phyloP scores from a whole-genome alignment of 1,140 invertebrate genomes.

The Aphis gossypii region DNA sequence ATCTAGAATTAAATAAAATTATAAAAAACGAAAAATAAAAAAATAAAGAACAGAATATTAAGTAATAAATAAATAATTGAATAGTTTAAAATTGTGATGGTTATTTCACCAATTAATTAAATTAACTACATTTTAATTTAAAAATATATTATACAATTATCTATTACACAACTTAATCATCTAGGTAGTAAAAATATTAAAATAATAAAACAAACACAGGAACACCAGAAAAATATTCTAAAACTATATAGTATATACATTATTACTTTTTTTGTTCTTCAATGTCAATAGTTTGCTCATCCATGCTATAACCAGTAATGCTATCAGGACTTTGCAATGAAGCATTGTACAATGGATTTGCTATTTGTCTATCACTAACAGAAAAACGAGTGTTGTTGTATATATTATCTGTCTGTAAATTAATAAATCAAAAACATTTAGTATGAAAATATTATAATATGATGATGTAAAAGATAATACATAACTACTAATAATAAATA shows the following conservation, averaged over 20 bases:
- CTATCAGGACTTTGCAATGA: slow-evolving; percentile 79
- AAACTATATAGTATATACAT: slow-evolving; percentile 5
- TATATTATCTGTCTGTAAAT: slow-evolving; percentile 75
- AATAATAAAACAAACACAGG: slow-evolving; percentile 50
- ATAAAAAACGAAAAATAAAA: neutral
- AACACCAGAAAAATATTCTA: slow-evolving; percentile 43
- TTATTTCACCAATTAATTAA: slow-evolving; percentile 25
- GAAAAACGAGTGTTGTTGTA: slow-evolving; percentile 81
- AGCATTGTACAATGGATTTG: slow-evolving; percentile 76
- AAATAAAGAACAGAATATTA: neutral
- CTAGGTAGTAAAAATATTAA: slow-evolving; percentile 41
- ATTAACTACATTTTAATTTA: neutral
- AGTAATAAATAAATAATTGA: neutral
- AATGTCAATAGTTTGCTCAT: slow-evolving; percentile 62
- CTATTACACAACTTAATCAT: slow-evolving; percentile 1
- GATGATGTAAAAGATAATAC: neutral
- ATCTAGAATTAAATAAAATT: neutral
- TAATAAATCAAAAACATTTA: slow-evolving; percentile 59
- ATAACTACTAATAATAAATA: neutral
- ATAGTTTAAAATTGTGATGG: slow-evolving; percentile 2
- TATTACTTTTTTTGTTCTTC: slow-evolving; percentile 54
- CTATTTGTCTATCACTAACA: slow-evolving; percentile 71
- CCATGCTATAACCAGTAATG: slow-evolving; percentile 68
- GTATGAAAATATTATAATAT: neutral
- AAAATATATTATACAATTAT: slow-evolving; percentile 11